Conservation (phyloP, 2,113 vertebrate species). For the Solea senegalensis region DNA sequence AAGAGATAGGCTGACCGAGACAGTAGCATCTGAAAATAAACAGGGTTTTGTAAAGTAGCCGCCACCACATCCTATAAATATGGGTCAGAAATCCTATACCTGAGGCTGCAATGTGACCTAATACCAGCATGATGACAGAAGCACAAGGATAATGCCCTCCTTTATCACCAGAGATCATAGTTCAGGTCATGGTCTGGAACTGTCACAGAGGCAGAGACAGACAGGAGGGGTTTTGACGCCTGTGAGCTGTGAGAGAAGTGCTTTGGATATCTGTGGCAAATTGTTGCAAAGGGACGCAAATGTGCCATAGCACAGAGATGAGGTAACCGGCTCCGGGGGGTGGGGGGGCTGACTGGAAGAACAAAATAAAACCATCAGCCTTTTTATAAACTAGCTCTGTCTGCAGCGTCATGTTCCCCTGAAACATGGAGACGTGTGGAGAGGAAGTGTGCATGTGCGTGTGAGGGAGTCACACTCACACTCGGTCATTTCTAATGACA, state of each 20-base stretch:
- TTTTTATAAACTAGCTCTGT: constrained; percentile 70
- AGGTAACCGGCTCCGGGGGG: constrained; percentile 46
- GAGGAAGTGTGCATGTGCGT: not conserved
- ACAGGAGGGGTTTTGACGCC: constrained; percentile 12
- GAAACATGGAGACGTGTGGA: constrained; percentile 38
- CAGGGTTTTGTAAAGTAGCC: constrained; percentile 48
- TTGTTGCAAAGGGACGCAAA: constrained; percentile 16
- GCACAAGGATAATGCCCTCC: constrained; percentile 57
- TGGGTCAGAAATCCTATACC: constrained; percentile 72
- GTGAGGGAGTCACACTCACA: too few species aligned
- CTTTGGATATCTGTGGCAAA: constrained; percentile 38
- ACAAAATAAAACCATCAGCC: constrained; percentile 45
- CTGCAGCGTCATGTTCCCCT: constrained; percentile 70
- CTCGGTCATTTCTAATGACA: constrained; percentile 32
- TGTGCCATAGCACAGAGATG: constrained; percentile 59
- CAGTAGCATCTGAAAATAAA: constrained; percentile 78
- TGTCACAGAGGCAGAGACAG: constrained; percentile 24
- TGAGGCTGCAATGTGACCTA: constrained; percentile 51
- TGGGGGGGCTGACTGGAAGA: constrained; percentile 7
- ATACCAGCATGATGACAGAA: constrained; percentile 59
- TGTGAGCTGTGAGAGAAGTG: constrained; percentile 51
- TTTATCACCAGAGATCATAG: constrained; percentile 62
- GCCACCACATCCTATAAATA: constrained; percentile 68
- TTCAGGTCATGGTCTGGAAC: constrained; percentile 51
- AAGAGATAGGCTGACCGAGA: constrained; percentile 10